Conservation (phyloP, 2,113 vertebrate species). For the Asarcornis scutulata region DNA sequence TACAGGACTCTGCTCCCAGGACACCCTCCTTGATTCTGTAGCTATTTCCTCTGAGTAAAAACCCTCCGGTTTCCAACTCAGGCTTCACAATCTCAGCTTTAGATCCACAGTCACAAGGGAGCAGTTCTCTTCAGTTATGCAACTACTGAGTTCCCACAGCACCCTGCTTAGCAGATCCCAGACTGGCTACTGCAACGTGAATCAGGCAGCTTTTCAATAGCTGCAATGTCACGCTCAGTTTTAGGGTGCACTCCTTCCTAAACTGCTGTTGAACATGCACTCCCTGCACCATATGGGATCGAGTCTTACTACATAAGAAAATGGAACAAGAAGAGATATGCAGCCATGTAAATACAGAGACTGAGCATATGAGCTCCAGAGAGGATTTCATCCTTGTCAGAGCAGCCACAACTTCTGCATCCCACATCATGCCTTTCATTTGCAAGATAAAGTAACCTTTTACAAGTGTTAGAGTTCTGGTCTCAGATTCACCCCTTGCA, state of each 20-base stretch:
- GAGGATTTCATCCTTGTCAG: neutral
- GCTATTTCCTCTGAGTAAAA: slow-evolving; percentile 5
- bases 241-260: neutral
- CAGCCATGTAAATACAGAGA: neutral
- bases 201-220: neutral
- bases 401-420: neutral
- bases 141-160: neutral
- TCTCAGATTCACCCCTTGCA: neutral
- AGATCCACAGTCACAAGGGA: neutral
- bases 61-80: neutral
- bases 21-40: neutral
- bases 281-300: neutral
- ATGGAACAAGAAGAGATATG: neutral
- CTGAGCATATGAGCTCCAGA: neutral
- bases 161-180: neutral
- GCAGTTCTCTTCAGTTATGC: neutral
- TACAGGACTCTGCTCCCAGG: neutral
- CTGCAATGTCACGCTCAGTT: neutral
- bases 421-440: neutral
- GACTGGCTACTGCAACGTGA: accelerated
- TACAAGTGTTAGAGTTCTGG: neutral
- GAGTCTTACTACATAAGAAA: neutral
- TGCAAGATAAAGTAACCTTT: neutral
- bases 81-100: neutral
- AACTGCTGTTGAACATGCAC: neutral